phyloP scores from a whole-genome alignment of 2,797 vertebrate species.

The Tangara arthus region DNA sequence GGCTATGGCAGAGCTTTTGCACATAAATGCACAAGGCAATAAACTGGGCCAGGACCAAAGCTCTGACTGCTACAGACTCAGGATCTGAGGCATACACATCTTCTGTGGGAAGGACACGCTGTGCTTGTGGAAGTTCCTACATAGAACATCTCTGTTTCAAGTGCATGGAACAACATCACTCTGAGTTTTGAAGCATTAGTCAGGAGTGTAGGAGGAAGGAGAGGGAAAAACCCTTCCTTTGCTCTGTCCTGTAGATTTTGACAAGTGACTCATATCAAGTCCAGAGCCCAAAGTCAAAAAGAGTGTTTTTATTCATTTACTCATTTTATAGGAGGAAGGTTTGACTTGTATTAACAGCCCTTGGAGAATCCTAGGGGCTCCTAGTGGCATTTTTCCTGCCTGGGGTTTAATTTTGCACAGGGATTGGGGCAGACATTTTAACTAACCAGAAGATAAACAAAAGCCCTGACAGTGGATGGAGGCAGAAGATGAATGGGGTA shows the following conservation, averaged over 20 bases:
- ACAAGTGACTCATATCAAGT: not conserved
- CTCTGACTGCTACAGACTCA: not conserved
- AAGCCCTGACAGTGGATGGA: not conserved
- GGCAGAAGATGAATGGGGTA: not conserved
- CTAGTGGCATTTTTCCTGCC: not conserved
- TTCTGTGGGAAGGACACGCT: not conserved
- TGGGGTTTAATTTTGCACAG: not conserved
- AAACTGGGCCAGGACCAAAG: not conserved
- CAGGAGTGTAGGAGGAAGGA: not conserved
- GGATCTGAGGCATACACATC: not conserved
- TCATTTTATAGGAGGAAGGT: not conserved
- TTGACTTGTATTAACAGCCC: not conserved
- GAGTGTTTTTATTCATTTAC: not conserved
- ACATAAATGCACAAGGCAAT: not conserved
- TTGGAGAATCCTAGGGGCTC: not conserved
- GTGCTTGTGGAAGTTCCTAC: not conserved
- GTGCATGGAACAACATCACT: accelerated
- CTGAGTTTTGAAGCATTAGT: not conserved
- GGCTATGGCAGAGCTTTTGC: not conserved
- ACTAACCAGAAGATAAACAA: not conserved
- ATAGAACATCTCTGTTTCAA: constrained; percentile 30
- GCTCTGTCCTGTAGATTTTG: not conserved
- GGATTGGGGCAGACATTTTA: not conserved
- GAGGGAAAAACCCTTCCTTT: not conserved
- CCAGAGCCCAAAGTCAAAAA: not conserved